Percentiles rank a stretch among this genome's conserved stretches.
phyloP scores from a whole-genome alignment of 2,797 vertebrate species.

The Bovichtus diacanthus region DNA sequence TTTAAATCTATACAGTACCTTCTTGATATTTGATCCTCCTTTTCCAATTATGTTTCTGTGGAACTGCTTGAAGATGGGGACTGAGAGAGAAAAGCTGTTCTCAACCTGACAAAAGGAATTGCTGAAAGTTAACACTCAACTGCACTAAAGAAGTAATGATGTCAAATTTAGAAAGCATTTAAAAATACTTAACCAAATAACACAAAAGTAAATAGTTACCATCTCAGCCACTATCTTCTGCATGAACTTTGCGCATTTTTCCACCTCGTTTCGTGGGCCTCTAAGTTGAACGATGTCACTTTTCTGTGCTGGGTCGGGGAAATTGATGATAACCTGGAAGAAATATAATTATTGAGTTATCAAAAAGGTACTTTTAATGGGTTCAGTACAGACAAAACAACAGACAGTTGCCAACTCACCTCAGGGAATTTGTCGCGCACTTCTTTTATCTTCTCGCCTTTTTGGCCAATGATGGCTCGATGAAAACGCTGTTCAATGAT shows the following conservation, averaged over 20 bases:
- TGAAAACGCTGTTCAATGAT: constrained; percentile 99
- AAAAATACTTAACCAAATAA: not conserved
- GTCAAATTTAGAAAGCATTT: not conserved
- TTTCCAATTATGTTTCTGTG: constrained; percentile 99
- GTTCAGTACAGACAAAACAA: not conserved
- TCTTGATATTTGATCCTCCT: constrained; percentile 98
- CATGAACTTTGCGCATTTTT: constrained; percentile 98
- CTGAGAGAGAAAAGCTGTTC: constrained; percentile 95
- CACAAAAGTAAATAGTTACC: constrained; percentile 69
- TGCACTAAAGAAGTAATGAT: not conserved
- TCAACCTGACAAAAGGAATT: constrained; percentile 86
- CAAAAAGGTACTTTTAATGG: not conserved
- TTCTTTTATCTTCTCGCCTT: constrained; percentile 98
- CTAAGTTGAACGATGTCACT: constrained; percentile 97
- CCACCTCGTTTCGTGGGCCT: constrained; percentile 96
- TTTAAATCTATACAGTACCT: constrained; percentile 80
- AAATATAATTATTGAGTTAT: not conserved
- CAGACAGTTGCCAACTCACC: constrained; percentile 77
- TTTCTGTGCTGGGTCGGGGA: constrained; percentile 96
- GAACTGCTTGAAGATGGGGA: constrained; percentile 99
- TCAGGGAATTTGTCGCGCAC: constrained; percentile 98
- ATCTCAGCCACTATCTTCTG: constrained; percentile 97
- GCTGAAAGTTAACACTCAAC: constrained; percentile 11
- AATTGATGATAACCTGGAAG: constrained; percentile 96
- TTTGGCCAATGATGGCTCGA: constrained; percentile 98